Base-by-base conservation (phyloP, 2,113 vertebrate species). In the Triplophysa dalaica region DNA sequence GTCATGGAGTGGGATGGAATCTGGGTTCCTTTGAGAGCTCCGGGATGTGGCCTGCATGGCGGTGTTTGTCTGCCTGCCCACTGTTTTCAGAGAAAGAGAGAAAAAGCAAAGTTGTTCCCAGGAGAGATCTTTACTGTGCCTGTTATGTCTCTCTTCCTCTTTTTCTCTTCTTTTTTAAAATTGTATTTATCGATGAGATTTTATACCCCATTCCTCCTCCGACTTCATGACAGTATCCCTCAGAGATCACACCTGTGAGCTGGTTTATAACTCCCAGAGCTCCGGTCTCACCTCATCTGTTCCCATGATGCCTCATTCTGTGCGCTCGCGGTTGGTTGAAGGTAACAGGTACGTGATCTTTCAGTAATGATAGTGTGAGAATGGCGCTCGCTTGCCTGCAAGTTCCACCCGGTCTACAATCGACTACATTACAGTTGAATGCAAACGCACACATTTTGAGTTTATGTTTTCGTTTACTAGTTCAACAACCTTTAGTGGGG, bases 1-100 rank as follows among this genome's bases (percentile, higher is more conserved):
- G 81, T 66, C 76, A 75, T 82, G 64, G 77, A 69, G 68, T 78
- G 68, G 48, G 68, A 63, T 75, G 73, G 76, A 75, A 66, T 84
- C 70, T 78, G 64, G 61, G 56, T 48, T 64, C 50, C 41, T 72
- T 50, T 73, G 67, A 81, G 69, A 80, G 69, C 75, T 79, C 24
- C 75, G 70, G 80, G 60, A 84, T 79, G 62, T 84, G 69, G 63
- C 41, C 62, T 52, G 50, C 16, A 52, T 52, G 50, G 50, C 69
- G 75, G 76, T 61, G 64, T 56, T 68, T 62, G 82, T 38, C 56
- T 74, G 52, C 29, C 75, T 26, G 48, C 43, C 52, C 50, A 13
- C 62, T 41, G 17, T 81, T 81, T 60, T 54, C 26, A 75, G 66
- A 79, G 66, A 65, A 54, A 66, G 50, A 41, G 26, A 61, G 60